These are phyloP conservation scores for Fundulus diaphanus DNA, from an alignment of 2,797 vertebrate species.

Conservation along the genomic window DNA sequence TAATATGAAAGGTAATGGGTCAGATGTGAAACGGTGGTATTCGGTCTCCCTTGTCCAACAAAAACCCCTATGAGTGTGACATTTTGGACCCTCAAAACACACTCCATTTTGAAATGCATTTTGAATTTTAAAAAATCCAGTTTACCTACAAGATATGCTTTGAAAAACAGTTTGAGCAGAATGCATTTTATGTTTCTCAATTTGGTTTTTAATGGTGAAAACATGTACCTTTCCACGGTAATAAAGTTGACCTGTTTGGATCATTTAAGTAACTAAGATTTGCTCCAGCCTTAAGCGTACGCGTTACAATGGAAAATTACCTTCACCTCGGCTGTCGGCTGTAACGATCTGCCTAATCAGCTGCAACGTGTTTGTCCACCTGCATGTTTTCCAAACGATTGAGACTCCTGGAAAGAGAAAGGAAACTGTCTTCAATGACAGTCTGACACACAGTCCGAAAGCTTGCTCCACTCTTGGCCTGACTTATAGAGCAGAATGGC, in stretches of 20 bases:
- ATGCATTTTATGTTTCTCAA: background rate
- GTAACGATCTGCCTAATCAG: background rate
- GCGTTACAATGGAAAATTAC: background rate
- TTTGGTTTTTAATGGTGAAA: background rate
- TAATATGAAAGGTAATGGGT: slow-evolving; percentile 57
- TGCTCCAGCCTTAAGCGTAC: background rate
- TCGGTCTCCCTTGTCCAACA: background rate
- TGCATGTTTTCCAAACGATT: background rate
- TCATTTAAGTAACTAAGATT: background rate
- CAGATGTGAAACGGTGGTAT: slow-evolving; percentile 40
- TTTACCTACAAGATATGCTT: background rate
- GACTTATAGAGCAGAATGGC: background rate
- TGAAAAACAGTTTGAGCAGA: background rate
- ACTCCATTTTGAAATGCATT: background rate
- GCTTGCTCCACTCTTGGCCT: background rate
- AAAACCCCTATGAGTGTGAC: background rate
- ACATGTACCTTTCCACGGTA: background rate
- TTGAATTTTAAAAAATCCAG: background rate
- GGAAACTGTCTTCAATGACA: background rate
- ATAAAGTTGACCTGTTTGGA: background rate
- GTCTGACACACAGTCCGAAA: background rate
- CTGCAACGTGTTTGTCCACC: background rate
- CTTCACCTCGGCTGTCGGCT: background rate
- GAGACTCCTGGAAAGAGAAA: background rate
- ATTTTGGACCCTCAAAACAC: background rate